phyloP scores from a whole-genome alignment of 2,113 vertebrate species.

The Dermatemys mawii region DNA sequence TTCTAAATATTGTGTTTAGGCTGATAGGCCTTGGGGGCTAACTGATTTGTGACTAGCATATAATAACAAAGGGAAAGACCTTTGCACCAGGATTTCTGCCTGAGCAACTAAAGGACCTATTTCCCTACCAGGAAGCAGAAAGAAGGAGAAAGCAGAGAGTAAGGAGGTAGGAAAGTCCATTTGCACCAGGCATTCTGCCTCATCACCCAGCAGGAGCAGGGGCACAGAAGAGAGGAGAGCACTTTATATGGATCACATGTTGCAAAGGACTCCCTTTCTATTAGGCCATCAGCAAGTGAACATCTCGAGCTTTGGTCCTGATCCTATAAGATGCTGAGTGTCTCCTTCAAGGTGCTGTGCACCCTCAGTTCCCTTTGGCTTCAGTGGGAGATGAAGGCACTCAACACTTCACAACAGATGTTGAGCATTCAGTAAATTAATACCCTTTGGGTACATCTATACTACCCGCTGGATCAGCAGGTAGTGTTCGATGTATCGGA shows the following conservation, averaged over 20 bases:
- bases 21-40: background rate
- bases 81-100: background rate
- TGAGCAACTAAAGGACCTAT: background rate
- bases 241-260: background rate
- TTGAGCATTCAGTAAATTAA: background rate
- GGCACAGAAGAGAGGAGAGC: background rate
- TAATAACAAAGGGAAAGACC: background rate
- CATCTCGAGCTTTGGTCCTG: background rate
- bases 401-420: background rate
- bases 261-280: background rate
- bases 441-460: too few species aligned
- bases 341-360: background rate
- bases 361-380: background rate
- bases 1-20: background rate
- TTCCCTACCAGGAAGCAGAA: fast-evolving
- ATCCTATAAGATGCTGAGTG: background rate
- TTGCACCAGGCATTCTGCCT: background rate
- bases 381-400: background rate
- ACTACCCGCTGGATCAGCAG: too few species aligned
- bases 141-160: background rate
- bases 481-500: too few species aligned
- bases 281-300: background rate
- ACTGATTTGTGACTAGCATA: background rate
- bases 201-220: background rate
- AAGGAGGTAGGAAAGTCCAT: background rate